These are phyloP conservation scores for Porites lutea DNA, from an alignment of 64 coral and sea anemone species.

Conservation along the genomic window DNA sequence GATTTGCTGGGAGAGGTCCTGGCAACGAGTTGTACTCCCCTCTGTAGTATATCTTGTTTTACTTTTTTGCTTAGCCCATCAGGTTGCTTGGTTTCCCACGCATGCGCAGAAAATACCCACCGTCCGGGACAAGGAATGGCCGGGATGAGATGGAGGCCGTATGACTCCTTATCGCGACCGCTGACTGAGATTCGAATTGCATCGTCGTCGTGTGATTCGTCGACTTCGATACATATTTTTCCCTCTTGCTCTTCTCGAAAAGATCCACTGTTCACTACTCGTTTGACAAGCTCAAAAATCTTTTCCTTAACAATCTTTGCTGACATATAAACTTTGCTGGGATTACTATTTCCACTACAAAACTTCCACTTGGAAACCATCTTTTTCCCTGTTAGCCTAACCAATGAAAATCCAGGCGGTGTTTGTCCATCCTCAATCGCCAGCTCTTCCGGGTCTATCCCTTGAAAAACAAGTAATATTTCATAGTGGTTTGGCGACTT, in stretches of 20 bases:
- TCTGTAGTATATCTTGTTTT: conserved; percentile 46
- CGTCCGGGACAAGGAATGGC: conserved; percentile 67
- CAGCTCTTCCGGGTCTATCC: conserved; percentile 63
- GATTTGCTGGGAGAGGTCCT: conserved; percentile 62
- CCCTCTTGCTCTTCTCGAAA: background rate
- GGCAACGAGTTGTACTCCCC: conserved; percentile 65
- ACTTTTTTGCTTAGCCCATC: conserved; percentile 68
- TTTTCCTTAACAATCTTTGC: conserved; percentile 69
- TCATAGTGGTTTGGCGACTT: conserved; percentile 50
- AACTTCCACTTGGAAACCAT: conserved; percentile 27
- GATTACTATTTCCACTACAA: conserved; percentile 65
- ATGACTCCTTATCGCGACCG: conserved; percentile 22
- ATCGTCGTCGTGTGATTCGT: conserved; percentile 42
- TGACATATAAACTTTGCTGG: conserved; percentile 77
- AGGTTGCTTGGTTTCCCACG: conserved; percentile 65
- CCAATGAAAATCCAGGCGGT: conserved; percentile 63
- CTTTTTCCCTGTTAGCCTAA: conserved; percentile 43
- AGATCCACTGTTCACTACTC: background rate
- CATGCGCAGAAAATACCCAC: conserved; percentile 74
- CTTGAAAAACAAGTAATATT: conserved; percentile 57
- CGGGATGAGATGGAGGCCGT: conserved; percentile 42
- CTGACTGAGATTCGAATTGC: conserved; percentile 43
- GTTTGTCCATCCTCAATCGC: conserved; percentile 80
- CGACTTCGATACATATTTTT: conserved; percentile 30
- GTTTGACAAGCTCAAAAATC: conserved; percentile 47